Evolutionary conservation across 2,888 invertebrate species (phyloP).

Genomic region (Abrostola tripartita): DNA sequence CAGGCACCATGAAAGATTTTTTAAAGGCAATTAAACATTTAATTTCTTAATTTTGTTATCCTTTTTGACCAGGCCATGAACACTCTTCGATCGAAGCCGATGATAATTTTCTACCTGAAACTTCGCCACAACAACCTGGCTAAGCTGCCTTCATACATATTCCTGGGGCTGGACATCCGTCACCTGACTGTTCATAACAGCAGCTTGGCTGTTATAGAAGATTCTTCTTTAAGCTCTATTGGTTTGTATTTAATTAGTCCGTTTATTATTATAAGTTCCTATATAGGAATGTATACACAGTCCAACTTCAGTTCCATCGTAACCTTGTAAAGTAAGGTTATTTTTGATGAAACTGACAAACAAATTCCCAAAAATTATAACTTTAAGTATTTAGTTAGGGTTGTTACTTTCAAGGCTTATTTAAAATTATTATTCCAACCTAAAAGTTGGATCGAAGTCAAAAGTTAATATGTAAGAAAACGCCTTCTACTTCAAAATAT

Average conservation of each 20-base stretch:
- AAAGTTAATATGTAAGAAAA: too few relatives aligned
- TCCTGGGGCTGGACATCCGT: constrained; percentile 95
- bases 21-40: too few relatives aligned
- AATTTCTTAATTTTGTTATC: neutral
- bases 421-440: too few relatives aligned
- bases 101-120: constrained; percentile 95
- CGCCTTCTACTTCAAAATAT: too few relatives aligned
- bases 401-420: too few relatives aligned
- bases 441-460: too few relatives aligned
- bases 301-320: neutral
- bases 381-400: too few relatives aligned
- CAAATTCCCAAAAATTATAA: too few relatives aligned
- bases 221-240: constrained; percentile 95
- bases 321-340: too few relatives aligned
- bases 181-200: constrained; percentile 96
- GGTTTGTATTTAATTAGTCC: constrained; percentile 86
- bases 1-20: too few relatives aligned
- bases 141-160: constrained; percentile 95
- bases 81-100: constrained; percentile 93
- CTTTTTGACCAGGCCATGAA: constrained; percentile 91
- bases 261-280: neutral
- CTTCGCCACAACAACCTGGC: constrained; percentile 95
- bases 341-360: too few relatives aligned
- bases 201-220: constrained; percentile 95
- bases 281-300: neutral